phyloP scores from a whole-genome alignment of 2,888 invertebrate species.

The Pteria penguin region DNA sequence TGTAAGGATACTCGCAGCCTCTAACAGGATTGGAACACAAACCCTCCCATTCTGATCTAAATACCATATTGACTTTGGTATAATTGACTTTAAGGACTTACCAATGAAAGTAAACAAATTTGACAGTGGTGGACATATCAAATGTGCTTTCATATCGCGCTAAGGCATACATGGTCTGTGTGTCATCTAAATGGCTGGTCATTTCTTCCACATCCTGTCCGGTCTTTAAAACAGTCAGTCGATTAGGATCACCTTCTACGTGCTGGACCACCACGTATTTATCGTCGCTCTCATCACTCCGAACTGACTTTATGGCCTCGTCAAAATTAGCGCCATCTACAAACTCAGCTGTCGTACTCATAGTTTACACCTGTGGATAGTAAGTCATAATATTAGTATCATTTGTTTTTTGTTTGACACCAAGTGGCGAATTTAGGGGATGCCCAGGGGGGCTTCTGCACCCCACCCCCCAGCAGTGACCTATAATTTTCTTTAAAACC shows the following conservation, averaged over 20 bases:
- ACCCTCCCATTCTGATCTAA: neutral
- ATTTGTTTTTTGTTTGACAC: no score
- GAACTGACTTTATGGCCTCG: slow-evolving; percentile 68
- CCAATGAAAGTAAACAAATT: slow-evolving; percentile 79
- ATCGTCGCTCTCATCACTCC: slow-evolving; percentile 60
- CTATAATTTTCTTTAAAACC: no score
- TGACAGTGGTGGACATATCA: slow-evolving; percentile 78
- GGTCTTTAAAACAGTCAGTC: slow-evolving; percentile 57
- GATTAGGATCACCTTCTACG: slow-evolving; percentile 71
- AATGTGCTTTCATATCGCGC: slow-evolving; percentile 73
- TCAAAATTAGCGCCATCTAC: slow-evolving; percentile 61
- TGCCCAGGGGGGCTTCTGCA: no score
- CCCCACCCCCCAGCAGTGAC: no score
- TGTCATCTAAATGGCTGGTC: slow-evolving; percentile 56
- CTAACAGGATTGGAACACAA: neutral
- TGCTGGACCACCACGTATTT: slow-evolving; percentile 72
- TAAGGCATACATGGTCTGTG: slow-evolving; percentile 73
- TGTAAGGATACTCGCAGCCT: no score
- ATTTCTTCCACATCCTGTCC: slow-evolving; percentile 65
- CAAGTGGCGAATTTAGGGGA: no score
- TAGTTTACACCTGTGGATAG: slow-evolving; percentile 34
- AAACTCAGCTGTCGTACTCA: slow-evolving; percentile 72
- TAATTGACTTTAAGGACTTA: slow-evolving; percentile 60
- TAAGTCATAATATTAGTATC: neutral
- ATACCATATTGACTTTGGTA: no score